These are phyloP conservation scores for Pristionchus pacificus DNA, from an alignment of 1,140 invertebrate species.

Conservation along the genomic window DNA sequence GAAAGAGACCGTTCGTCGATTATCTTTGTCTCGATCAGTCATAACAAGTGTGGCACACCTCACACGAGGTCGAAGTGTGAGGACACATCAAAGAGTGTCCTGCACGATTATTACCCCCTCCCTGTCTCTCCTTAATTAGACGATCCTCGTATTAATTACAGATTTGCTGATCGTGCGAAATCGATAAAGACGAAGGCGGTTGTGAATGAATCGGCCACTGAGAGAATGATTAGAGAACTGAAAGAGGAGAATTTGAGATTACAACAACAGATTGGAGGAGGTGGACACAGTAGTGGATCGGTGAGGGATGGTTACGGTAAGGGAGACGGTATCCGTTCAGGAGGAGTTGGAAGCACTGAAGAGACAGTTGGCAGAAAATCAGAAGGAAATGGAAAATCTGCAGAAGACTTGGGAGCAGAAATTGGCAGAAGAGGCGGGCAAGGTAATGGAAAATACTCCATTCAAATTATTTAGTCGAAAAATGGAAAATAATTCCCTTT, in stretches of 20 bases:
- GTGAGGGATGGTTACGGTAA: slow-evolving; percentile 37
- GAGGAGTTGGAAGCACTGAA: slow-evolving; percentile 60
- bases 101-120: no score
- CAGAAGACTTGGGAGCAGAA: slow-evolving; percentile 63
- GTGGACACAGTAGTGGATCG: no score
- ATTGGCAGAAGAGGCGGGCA: slow-evolving; percentile 60
- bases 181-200: slow-evolving; percentile 65
- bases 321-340: slow-evolving; percentile 36
- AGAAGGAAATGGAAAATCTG: slow-evolving; percentile 64
- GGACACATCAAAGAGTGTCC: no score
- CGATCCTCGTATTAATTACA: no score
- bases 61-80: no score
- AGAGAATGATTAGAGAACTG: slow-evolving; percentile 65
- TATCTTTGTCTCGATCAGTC: no score
- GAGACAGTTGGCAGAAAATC: slow-evolving; percentile 61
- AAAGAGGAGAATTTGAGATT: slow-evolving; percentile 66
- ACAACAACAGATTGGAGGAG: slow-evolving; percentile 54
- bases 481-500: slow-evolving; percentile 29
- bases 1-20: no score
- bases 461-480: neutral
- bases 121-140: no score
- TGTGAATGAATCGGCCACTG: slow-evolving; percentile 66
- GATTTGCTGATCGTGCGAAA: slow-evolving; percentile 67
- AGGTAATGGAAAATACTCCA: slow-evolving; percentile 48
- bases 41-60: no score